These are phyloP conservation scores for Schizopygopsis pylzovi DNA, from an alignment of 2,797 vertebrate species.

Conservation along the genomic window DNA sequence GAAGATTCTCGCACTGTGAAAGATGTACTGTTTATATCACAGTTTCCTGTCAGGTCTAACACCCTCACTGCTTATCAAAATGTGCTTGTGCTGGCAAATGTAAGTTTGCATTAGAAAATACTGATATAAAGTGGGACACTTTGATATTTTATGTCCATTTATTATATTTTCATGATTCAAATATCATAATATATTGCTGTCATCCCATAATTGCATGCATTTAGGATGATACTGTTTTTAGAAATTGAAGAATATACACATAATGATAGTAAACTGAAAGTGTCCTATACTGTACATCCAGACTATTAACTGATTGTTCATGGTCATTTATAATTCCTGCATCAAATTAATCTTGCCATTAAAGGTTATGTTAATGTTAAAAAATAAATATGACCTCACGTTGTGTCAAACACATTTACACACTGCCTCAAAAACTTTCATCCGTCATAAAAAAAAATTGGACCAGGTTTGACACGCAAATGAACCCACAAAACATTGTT, in stretches of 20 bases:
- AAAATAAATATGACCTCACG: no score
- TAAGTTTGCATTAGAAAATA: not conserved
- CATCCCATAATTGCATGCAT: not conserved
- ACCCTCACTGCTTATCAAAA: constrained; percentile 8
- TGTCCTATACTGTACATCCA: not conserved
- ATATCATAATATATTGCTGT: not conserved
- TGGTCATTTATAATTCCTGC: not conserved
- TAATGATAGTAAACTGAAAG: not conserved
- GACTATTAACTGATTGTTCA: not conserved
- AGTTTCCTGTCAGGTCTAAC: constrained; percentile 12
- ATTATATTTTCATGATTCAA: not conserved
- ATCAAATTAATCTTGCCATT: not conserved
- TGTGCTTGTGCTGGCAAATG: constrained; percentile 21
- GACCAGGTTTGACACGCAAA: not conserved
- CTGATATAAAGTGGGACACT: not conserved
- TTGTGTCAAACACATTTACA: no score
- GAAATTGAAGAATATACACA: not conserved
- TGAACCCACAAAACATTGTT: not conserved
- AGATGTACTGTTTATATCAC: constrained; percentile 7
- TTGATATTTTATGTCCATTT: not conserved
- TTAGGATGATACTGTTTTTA: not conserved
- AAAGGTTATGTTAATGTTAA: no score
- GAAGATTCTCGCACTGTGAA: constrained; percentile 26
- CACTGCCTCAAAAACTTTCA: no score
- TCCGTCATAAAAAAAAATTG: no score